phyloP scores from a whole-genome alignment of 2,888 invertebrate genomes.

The Drosophila sordidula region DNA sequence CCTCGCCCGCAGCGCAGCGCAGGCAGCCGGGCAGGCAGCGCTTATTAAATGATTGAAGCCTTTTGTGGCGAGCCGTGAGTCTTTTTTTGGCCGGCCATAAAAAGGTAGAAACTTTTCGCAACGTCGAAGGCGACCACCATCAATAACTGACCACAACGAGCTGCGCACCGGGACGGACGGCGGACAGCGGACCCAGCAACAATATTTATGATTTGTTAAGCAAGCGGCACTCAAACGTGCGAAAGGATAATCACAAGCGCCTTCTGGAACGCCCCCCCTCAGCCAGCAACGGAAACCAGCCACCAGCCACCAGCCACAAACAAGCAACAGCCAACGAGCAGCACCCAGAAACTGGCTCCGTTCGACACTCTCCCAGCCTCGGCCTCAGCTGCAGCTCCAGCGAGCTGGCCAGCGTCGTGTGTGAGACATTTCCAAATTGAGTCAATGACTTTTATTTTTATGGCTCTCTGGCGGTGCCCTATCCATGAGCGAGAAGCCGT shows the following conservation, averaged over 20 bases:
- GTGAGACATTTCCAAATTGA: slow-evolving; percentile 78
- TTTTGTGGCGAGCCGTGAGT: slow-evolving; percentile 50
- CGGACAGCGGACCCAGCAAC: slow-evolving; percentile 39
- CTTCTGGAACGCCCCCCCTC: slow-evolving; percentile 73
- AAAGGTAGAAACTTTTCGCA: slow-evolving; percentile 72
- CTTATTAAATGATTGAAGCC: slow-evolving; percentile 81
- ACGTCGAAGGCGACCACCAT: slow-evolving; percentile 71
- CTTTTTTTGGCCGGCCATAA: slow-evolving; percentile 59
- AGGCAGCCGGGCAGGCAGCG: slow-evolving; percentile 60
- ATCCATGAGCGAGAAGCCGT: slow-evolving; percentile 10
- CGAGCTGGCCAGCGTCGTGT: slow-evolving; percentile 38
- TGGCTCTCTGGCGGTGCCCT: slow-evolving; percentile 28
- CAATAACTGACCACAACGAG: slow-evolving; percentile 69
- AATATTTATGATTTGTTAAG: slow-evolving; percentile 81
- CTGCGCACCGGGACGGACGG: slow-evolving; percentile 25
- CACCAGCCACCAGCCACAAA: background rate
- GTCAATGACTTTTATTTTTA: slow-evolving; percentile 81
- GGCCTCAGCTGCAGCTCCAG: slow-evolving; percentile 11
- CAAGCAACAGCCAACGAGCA: slow-evolving; percentile 8
- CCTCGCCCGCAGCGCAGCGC: slow-evolving; percentile 25
- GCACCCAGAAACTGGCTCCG: slow-evolving; percentile 34
- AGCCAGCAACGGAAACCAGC: slow-evolving; percentile 22
- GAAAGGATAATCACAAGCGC: slow-evolving; percentile 83
- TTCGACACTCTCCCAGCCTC: slow-evolving; percentile 6
- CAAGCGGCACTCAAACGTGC: slow-evolving; percentile 81